Conservation (phyloP, 1,140 invertebrate genomes). For the Pissodes strobi region DNA sequence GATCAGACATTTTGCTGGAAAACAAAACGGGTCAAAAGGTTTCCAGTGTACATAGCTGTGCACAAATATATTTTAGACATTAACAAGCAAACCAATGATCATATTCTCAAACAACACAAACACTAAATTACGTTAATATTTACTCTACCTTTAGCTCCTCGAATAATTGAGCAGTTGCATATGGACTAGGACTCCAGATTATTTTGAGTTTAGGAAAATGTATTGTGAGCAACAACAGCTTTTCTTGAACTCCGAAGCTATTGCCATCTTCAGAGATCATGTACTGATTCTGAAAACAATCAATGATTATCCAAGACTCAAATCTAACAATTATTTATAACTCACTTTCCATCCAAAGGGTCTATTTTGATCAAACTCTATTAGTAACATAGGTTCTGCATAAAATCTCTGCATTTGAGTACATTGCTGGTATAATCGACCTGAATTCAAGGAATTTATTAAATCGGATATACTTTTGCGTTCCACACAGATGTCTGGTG, state of each 20-base stretch:
- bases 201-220: slow-evolving; percentile 92
- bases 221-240: slow-evolving; percentile 88
- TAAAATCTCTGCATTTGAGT: slow-evolving; percentile 89
- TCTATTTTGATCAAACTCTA: slow-evolving; percentile 96
- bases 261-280: slow-evolving; percentile 77
- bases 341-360: slow-evolving; percentile 85
- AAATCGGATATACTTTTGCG: slow-evolving; percentile 97
- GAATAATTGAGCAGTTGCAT: slow-evolving; percentile 94
- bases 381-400: slow-evolving; percentile 87
- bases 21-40: too few relatives aligned
- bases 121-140: too few relatives aligned
- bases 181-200: slow-evolving; percentile 94
- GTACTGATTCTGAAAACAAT: slow-evolving; percentile 69
- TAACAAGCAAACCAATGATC: too few relatives aligned
- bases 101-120: too few relatives aligned
- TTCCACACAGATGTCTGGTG: slow-evolving; percentile 95
- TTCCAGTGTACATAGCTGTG: too few relatives aligned
- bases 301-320: neutral
- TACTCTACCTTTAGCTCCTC: slow-evolving; percentile 82
- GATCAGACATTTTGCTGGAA: too few relatives aligned
- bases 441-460: slow-evolving; percentile 93
- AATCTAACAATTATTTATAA: slow-evolving; percentile 7
- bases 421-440: slow-evolving; percentile 94
- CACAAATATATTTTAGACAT: too few relatives aligned
- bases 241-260: slow-evolving; percentile 77